These are phyloP conservation scores for Halichoeres trimaculatus DNA, from an alignment of 2,113 vertebrate species.

Conservation along the genomic window DNA sequence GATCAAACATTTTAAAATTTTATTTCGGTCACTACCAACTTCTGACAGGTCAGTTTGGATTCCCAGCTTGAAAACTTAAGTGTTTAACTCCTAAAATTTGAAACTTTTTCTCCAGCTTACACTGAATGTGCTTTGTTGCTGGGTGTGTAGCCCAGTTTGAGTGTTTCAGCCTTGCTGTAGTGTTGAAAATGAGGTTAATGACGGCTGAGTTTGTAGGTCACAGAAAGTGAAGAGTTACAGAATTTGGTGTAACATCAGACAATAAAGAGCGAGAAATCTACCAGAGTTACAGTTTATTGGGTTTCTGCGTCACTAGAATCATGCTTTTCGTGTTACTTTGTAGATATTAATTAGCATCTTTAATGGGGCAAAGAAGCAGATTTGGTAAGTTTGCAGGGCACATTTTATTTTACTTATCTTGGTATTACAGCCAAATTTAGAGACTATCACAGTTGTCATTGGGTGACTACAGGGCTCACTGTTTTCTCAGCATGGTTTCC, in stretches of 20 bases:
- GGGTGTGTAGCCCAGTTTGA: no score
- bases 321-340: neutral
- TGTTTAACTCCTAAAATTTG: no score
- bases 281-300: neutral
- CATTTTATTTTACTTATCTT: neutral
- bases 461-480: constrained; percentile 33
- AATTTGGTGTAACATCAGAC: neutral
- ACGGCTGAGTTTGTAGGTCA: neutral
- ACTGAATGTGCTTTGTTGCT: neutral
- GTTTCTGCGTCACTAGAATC: neutral
- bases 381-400: neutral
- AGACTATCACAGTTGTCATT: neutral
- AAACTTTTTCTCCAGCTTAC: no score
- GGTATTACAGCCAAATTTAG: constrained; percentile 8
- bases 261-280: neutral
- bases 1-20: no score
- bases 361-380: neutral
- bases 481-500: constrained; percentile 31
- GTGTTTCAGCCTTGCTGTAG: neutral
- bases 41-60: no score
- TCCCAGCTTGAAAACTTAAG: no score
- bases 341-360: neutral
- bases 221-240: neutral
- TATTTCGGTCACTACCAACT: neutral
- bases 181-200: neutral